These are phyloP conservation scores for Castor canadensis DNA, from an alignment of 2,113 vertebrate species.

Conservation along the genomic window DNA sequence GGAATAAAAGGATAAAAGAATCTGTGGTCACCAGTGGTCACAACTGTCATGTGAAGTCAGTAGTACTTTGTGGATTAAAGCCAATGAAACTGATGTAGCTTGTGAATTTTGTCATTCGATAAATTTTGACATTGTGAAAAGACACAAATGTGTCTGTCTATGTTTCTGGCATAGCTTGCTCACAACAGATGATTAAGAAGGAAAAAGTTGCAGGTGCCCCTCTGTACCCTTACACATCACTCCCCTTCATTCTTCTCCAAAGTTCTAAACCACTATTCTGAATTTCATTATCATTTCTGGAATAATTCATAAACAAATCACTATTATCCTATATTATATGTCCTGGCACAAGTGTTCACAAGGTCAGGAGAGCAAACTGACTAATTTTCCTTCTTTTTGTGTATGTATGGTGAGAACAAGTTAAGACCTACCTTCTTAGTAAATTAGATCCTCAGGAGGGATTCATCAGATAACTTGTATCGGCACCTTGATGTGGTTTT, in stretches of 20 bases:
- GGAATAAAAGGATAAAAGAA: no score
- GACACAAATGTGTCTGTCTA: no score
- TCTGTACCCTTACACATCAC: rapidly evolving
- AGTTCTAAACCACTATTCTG: neutral
- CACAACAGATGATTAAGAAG: neutral
- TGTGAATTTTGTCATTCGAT: no score
- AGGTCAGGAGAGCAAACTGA: constrained; percentile 43
- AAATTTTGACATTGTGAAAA: no score
- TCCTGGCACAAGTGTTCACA: constrained; percentile 40
- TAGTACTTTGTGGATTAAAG: no score
- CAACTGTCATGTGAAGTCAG: no score
- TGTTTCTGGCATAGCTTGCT: no score
- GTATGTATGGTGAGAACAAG: neutral
- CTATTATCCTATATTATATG: constrained; percentile 48
- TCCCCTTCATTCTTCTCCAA: neutral
- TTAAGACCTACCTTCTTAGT: neutral
- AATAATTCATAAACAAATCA: neutral
- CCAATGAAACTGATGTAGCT: no score
- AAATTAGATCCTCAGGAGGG: neutral
- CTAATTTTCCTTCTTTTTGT: neutral
- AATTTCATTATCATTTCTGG: neutral
- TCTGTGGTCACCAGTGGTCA: no score
- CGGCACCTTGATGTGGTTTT: neutral
- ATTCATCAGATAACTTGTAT: neutral
- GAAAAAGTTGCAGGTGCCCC: neutral